Conservation (phyloP, 1,140 invertebrate genomes). For the Heliconius congener region DNA sequence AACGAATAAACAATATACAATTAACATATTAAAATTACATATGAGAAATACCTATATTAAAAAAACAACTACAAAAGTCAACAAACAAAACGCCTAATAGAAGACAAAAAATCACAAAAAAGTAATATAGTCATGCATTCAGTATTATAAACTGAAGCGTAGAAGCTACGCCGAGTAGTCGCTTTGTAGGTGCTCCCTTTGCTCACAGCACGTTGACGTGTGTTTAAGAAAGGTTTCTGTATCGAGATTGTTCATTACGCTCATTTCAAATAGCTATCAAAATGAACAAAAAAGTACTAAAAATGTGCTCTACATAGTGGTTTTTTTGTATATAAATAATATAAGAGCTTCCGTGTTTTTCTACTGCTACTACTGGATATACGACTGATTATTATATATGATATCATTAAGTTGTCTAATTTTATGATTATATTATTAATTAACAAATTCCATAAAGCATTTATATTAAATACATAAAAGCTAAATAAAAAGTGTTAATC, state of each 20-base stretch:
- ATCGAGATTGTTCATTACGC: constrained; percentile 7
- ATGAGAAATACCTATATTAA: too few species aligned
- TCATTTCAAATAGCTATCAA: constrained; percentile 4
- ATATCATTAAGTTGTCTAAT: neutral
- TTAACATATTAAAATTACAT: too few species aligned
- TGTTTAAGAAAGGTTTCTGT: constrained; percentile 8
- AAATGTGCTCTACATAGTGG: neutral
- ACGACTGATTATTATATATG: neutral
- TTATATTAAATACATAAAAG: neutral
- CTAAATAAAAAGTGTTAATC: constrained; percentile 19
- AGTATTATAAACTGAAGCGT: neutral
- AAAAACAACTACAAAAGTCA: neutral
- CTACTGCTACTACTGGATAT: neutral
- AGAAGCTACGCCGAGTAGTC: constrained; percentile 12
- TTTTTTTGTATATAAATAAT: neutral
- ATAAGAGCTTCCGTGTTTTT: neutral
- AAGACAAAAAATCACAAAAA: neutral
- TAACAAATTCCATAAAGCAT: neutral
- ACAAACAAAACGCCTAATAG: neutral
- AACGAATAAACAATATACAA: too few species aligned
- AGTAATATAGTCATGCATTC: neutral
- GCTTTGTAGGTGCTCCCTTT: constrained; percentile 9
- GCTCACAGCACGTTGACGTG: neutral
- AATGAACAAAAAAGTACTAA: neutral
- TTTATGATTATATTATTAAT: too few species aligned